phyloP scores from a whole-genome alignment of 2,113 vertebrate genomes.

The Telmatochromis bifrenatus region DNA sequence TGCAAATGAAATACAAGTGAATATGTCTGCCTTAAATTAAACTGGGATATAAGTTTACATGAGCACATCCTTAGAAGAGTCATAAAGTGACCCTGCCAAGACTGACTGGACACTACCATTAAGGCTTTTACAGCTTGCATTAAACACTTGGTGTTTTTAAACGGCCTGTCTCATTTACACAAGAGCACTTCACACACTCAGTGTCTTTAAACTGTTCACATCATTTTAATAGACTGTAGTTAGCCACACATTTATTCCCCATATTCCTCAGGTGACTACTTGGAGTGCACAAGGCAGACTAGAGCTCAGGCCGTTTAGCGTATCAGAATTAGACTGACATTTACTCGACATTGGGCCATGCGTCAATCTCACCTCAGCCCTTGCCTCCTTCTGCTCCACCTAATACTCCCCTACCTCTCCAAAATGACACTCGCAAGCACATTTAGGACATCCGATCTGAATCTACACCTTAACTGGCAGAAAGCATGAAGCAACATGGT shows the following conservation, averaged over 20 bases:
- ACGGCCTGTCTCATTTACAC: background rate
- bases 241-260: background rate
- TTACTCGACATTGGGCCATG: constrained; percentile 50
- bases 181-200: background rate
- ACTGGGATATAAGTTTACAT: background rate
- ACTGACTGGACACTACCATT: background rate
- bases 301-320: background rate
- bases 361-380: constrained; percentile 44
- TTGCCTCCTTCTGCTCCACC: constrained; percentile 4
- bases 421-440: constrained; percentile 47
- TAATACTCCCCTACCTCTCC: background rate
- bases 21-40: background rate
- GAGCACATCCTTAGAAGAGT: background rate
- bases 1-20: constrained; percentile 15
- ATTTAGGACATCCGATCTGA: constrained; percentile 51
- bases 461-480: constrained; percentile 27
- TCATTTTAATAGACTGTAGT: background rate
- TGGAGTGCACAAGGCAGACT: background rate
- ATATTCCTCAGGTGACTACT: background rate
- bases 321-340: constrained; percentile 62
- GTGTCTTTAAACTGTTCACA: background rate
- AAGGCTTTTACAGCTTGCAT: constrained; percentile 14
- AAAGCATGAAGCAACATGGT: background rate
- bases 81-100: background rate
- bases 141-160: constrained; percentile 8